Percentiles rank a stretch among this genome's conserved stretches.
Conservation (phyloP, 2,797 vertebrate species). For the Neostethus bicornis region DNA sequence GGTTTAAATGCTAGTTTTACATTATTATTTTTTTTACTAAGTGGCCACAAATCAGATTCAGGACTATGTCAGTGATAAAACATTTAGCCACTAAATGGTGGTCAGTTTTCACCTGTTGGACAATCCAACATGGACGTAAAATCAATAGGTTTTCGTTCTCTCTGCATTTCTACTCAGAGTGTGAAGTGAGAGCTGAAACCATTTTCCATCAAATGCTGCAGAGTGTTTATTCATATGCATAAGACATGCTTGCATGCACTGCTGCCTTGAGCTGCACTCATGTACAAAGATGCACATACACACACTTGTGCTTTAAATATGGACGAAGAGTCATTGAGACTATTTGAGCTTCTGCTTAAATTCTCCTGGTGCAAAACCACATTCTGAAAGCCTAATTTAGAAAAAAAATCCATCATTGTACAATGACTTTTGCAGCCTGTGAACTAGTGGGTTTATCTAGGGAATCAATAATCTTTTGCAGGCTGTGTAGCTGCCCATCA, state of each 20-base stretch:
- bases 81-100: constrained; percentile 37
- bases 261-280: constrained; percentile 29
- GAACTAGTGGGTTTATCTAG: constrained; percentile 55
- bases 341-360: constrained; percentile 53
- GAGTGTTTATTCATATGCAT: constrained; percentile 64
- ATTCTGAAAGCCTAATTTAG: constrained; percentile 63
- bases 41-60: constrained; percentile 11
- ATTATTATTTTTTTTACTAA: no score
- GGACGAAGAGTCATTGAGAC: constrained; percentile 46
- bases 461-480: constrained; percentile 61
- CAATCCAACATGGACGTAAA: constrained; percentile 52
- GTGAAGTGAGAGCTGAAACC: constrained; percentile 37
- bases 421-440: constrained; percentile 53
- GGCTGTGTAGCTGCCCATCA: constrained; percentile 46
- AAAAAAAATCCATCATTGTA: constrained; percentile 61
- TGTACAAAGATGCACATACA: constrained; percentile 16
- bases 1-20: no score
- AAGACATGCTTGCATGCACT: constrained; percentile 53
- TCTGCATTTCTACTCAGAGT: constrained; percentile 43
- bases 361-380: constrained; percentile 48
- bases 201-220: constrained; percentile 54
- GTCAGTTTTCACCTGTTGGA: constrained; percentile 49
- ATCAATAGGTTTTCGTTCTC: constrained; percentile 57
- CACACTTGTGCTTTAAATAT: constrained; percentile 17
- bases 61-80: constrained; percentile 28